Percentiles rank a stretch among this genome's conserved stretches.
These are phyloP conservation scores for Paramormyrops hopkinsi DNA, from an alignment of 2,797 vertebrate genomes.

Conservation along the genomic window DNA sequence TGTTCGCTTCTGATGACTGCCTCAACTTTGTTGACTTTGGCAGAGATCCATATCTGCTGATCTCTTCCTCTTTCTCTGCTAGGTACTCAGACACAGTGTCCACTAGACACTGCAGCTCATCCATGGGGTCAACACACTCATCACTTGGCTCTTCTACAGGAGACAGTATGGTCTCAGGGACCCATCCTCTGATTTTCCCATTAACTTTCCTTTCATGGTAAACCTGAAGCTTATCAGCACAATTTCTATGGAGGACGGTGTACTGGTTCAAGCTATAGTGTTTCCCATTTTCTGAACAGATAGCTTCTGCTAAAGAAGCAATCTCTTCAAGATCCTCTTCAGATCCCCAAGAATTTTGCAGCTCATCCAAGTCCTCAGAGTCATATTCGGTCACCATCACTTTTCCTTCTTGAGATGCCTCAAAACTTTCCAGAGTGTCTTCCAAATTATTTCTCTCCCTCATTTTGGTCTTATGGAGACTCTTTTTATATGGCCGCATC, in stretches of 20 bases:
- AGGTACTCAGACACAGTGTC: constrained; percentile 91
- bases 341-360: constrained; percentile 67
- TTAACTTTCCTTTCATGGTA: constrained; percentile 53
- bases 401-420: constrained; percentile 60
- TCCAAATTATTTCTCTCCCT: constrained; percentile 59
- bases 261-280: constrained; percentile 48
- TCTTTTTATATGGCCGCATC: constrained; percentile 72
- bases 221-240: constrained; percentile 37
- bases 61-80: constrained; percentile 89
- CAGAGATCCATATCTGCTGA: constrained; percentile 73
- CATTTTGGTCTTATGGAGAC: constrained; percentile 76
- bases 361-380: constrained; percentile 78
- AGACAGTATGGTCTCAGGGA: constrained; percentile 50
- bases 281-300: constrained; percentile 52
- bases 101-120: constrained; percentile 83
- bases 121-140: constrained; percentile 75
- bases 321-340: constrained; percentile 76
- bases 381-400: constrained; percentile 60
- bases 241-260: constrained; percentile 33
- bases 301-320: constrained; percentile 46
- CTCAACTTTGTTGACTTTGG: constrained; percentile 65
- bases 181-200: constrained; percentile 36
- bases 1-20: constrained; percentile 55
- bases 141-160: constrained; percentile 62
- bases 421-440: constrained; percentile 59